Evolutionary conservation across 1,140 invertebrate genomes (phyloP).

Genomic region (Sycobia sp.): DNA sequence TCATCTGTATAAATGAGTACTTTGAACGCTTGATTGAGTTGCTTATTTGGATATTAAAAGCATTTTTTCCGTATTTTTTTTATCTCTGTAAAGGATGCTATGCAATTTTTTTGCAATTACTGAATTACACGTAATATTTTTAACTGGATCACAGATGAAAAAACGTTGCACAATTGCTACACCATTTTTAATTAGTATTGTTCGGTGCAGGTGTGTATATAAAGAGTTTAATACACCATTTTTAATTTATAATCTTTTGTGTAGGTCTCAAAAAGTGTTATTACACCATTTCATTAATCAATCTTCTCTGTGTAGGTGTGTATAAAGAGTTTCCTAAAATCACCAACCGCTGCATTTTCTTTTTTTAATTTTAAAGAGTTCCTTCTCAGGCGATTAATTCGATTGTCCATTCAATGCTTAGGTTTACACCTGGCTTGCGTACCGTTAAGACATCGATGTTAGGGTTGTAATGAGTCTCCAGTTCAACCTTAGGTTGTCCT

Average conservation of each 20-base stretch:
- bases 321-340: slow-evolving; percentile 8
- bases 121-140: slow-evolving; percentile 17
- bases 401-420: slow-evolving; percentile 81
- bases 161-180: slow-evolving; percentile 25
- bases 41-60: neutral
- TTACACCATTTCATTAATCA: slow-evolving; percentile 9
- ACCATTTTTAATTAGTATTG: neutral
- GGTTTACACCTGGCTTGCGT: slow-evolving; percentile 83
- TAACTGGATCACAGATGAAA: slow-evolving; percentile 29
- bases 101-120: slow-evolving; percentile 5
- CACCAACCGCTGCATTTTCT: neutral
- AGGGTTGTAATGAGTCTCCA: slow-evolving; percentile 68
- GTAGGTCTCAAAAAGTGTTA: no score
- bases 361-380: neutral
- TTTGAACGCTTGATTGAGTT: neutral
- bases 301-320: neutral
- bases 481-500: slow-evolving; percentile 61
- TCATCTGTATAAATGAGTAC: slow-evolving; percentile 10
- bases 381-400: slow-evolving; percentile 60
- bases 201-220: neutral
- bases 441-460: slow-evolving; percentile 72
- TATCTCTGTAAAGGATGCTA: slow-evolving; percentile 7
- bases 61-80: neutral
- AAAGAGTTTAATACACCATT: neutral
- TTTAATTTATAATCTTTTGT: no score